Conservation (phyloP, 2,797 vertebrate genomes). For the Morelia viridis region DNA sequence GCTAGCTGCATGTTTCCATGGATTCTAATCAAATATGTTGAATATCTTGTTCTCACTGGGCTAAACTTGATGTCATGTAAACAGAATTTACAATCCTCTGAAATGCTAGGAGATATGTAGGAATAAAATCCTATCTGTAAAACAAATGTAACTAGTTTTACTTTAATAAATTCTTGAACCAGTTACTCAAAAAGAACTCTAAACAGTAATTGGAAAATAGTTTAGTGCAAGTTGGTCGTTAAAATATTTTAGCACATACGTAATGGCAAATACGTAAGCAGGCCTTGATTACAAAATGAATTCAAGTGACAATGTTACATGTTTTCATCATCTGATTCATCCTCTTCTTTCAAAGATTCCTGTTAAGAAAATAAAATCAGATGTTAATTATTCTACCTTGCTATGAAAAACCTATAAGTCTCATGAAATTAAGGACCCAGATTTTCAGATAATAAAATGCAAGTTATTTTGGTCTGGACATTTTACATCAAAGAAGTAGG, state of each 20-base stretch:
- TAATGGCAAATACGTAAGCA: slow-evolving; percentile 58
- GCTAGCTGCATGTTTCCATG: not conserved
- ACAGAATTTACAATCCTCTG: not conserved
- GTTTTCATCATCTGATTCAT: slow-evolving; percentile 98
- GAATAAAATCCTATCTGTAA: not conserved
- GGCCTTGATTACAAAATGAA: slow-evolving; percentile 53
- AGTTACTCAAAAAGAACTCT: not conserved
- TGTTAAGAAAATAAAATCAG: slow-evolving; percentile 61
- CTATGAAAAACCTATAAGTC: not conserved
- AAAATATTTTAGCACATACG: slow-evolving; percentile 56
- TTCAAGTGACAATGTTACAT: slow-evolving; percentile 82
- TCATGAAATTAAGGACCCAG: not conserved
- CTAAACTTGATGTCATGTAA: not conserved
- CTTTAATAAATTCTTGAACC: not conserved
- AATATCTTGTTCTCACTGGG: not conserved
- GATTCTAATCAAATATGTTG: not conserved
- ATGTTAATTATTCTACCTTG: not conserved
- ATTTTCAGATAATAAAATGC: not conserved
- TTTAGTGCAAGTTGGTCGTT: slow-evolving; percentile 67
- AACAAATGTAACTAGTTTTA: not conserved
- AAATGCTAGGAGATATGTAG: not conserved
- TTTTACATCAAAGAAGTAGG: not conserved
- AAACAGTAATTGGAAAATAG: slow-evolving; percentile 62
- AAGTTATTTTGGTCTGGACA: not conserved
- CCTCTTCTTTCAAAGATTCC: slow-evolving; percentile 98